Evolutionary conservation across 2,113 vertebrate species (phyloP).

Genomic region (Calonectris borealis): DNA sequence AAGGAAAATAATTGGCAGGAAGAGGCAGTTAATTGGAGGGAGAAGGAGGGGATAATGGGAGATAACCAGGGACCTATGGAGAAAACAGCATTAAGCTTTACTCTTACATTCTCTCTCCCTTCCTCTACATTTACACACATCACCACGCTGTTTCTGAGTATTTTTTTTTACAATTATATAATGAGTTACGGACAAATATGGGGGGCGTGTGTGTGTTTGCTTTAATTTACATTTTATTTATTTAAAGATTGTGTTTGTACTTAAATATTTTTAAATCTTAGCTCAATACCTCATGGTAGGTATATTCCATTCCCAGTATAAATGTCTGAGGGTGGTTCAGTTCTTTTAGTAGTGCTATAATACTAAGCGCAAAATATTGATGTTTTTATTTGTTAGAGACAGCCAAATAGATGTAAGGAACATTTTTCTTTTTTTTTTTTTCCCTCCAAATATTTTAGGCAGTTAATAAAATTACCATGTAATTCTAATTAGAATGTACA

Average conservation of each 20-base stretch:
- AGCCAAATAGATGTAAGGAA: not conserved
- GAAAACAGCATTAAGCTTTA: not conserved
- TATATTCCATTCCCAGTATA: not conserved
- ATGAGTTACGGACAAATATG: not conserved
- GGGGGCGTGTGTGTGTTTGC: no score
- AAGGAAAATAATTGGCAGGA: not conserved
- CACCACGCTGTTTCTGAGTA: not conserved
- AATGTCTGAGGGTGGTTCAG: not conserved
- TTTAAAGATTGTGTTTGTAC: not conserved
- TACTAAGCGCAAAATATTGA: not conserved
- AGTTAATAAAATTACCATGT: not conserved
- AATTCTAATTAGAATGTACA: not conserved
- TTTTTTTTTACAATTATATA: not conserved
- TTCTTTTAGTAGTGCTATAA: not conserved
- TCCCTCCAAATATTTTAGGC: not conserved
- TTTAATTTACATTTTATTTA: not conserved
- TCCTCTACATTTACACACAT: not conserved
- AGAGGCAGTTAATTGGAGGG: not conserved
- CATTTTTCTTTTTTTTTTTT: not conserved
- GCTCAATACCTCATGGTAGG: not conserved
- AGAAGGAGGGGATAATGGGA: not conserved
- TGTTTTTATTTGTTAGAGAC: not conserved
- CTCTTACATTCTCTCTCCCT: not conserved
- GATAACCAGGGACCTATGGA: not conserved
- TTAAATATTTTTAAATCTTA: not conserved